Conservation (phyloP, 2,888 invertebrate genomes). For the Hydrotaea diabolus region DNA sequence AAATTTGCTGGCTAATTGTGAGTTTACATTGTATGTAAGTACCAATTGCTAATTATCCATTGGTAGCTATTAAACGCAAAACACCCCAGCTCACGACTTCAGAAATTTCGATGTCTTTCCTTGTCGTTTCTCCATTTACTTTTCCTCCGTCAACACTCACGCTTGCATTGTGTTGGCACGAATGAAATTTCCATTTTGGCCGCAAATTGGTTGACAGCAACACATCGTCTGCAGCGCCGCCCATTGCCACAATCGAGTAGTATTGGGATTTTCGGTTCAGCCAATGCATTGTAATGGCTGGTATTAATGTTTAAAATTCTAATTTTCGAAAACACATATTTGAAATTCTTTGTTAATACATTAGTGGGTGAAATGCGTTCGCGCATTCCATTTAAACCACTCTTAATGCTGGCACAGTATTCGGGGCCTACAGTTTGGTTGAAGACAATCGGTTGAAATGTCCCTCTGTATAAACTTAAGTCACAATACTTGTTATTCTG, state of each 20-base stretch:
- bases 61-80: slow-evolving; percentile 46
- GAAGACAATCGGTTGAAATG: too few relatives aligned
- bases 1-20: not conserved
- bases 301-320: slow-evolving; percentile 52
- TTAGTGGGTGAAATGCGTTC: slow-evolving; percentile 22
- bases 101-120: slow-evolving; percentile 42
- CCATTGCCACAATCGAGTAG: not conserved
- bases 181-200: slow-evolving; percentile 21
- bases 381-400: not conserved
- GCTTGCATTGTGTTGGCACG: not conserved
- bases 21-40: not conserved
- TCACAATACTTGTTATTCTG: too few relatives aligned
- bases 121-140: not conserved
- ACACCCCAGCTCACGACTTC: not conserved
- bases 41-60: not conserved
- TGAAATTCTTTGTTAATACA: slow-evolving; percentile 45
- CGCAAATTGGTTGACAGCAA: slow-evolving; percentile 33
- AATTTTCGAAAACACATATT: slow-evolving; percentile 42
- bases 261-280: slow-evolving; percentile 14
- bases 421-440: too few relatives aligned
- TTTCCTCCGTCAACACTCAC: too few relatives aligned
- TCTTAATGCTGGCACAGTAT: too few relatives aligned
- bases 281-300: slow-evolving; percentile 40
- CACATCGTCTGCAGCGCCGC: not conserved
- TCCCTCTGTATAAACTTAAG: too few relatives aligned